phyloP scores from a whole-genome alignment of 2,113 vertebrate genomes.

The Hemiscyllium ocellatum region DNA sequence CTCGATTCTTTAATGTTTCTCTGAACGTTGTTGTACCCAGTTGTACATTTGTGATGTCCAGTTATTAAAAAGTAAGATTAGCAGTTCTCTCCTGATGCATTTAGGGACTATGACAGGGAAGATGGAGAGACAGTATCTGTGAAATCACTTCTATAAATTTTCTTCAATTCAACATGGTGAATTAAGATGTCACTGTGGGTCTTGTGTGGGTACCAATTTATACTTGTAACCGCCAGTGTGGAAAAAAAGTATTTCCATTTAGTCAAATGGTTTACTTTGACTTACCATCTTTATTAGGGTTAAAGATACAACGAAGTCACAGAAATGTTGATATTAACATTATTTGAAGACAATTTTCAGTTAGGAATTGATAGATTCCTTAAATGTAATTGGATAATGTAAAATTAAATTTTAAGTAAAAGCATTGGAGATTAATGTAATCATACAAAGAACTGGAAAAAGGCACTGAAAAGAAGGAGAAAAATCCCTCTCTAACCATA shows the following conservation, averaged over 20 bases:
- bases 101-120: background rate
- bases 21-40: background rate
- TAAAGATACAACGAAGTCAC: background rate
- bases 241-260: background rate
- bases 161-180: background rate
- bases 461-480: background rate
- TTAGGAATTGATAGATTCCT: background rate
- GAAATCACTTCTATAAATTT: background rate
- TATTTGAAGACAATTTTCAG: background rate
- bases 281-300: too few relatives aligned
- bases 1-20: background rate
- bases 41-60: background rate
- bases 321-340: background rate
- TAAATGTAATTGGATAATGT: background rate
- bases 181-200: background rate
- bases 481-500: background rate
- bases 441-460: background rate
- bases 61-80: background rate
- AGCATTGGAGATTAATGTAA: background rate
- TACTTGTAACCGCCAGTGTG: background rate
- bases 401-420: background rate
- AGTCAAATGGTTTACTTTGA: background rate
- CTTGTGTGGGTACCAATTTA: background rate
- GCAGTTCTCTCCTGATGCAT: background rate
- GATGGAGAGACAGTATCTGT: background rate